Evolutionary conservation across 2,888 invertebrate species (phyloP), one percentile per base, ranked within the genome.

Genomic region (Nephrotoma guestfalica): DNA sequence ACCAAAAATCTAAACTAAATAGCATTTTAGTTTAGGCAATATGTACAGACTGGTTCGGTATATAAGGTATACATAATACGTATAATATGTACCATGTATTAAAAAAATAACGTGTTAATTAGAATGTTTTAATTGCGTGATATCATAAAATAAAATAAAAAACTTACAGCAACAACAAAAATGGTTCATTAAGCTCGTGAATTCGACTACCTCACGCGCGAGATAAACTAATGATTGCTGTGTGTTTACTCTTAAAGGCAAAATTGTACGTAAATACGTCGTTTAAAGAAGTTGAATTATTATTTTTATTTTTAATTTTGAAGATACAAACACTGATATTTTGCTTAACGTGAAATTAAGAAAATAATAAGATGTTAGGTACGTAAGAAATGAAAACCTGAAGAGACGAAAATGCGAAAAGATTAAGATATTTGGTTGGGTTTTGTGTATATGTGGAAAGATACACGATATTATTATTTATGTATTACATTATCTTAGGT

Each of bases 171-270:
- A 71, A 57, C 57, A 18, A 57, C 57, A 90, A 91, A 90, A 91
- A 91, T 90, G 91, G 91, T 91, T 91, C 91, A 91, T 91, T 91
- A 91, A 91, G 91, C 90, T 91, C 91, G 91, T 91, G 91, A 91
- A 91, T 91, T 91, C 90, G 91, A 90, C 90, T 90, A 90, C 91
- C 91, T 91, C 91, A 91, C 91, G 91, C 91, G 90, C 91, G 88
- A 89, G 89, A 88, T 88, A 88, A 88, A 87, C 84, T 84, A 87
- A 87, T 88, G 88, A 88, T 88, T 88, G 87, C 83, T 71, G 71
- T 71, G 18, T 71, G 86, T 86, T 43, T 87, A 86, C 71, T 85
- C 45, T 9, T 71, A 30, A 71, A 71, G 71, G 71, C 71, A 57
- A n/a, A 41, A 41, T 15, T 85, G 5, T n/a, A 85, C 42, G 42